Evolutionary conservation across 2,797 vertebrate genomes (phyloP).

Genomic region (Takifugu rubripes): DNA sequence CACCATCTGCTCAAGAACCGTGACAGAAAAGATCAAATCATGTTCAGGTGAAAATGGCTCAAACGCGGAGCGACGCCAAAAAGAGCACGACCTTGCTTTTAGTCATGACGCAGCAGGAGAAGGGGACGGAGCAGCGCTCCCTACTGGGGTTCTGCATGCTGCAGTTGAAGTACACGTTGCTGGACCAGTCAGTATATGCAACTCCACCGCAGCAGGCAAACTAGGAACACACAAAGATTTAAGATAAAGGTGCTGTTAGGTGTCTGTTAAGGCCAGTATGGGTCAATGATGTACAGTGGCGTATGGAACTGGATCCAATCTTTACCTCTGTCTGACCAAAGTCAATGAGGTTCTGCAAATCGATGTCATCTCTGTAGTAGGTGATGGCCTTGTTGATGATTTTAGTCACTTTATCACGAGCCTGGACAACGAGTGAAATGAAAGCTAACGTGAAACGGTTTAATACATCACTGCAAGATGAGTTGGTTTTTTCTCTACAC

Average conservation of each 20-base stretch:
- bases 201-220: slow-evolving; percentile 89
- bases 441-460: neutral
- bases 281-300: neutral
- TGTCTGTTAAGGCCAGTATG: neutral
- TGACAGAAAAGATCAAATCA: neutral
- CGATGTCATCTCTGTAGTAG: slow-evolving; percentile 90
- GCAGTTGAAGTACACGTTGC: slow-evolving; percentile 95
- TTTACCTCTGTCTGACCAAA: slow-evolving; percentile 90
- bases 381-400: slow-evolving; percentile 83
- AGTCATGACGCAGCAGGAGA: slow-evolving; percentile 84
- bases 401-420: slow-evolving; percentile 82
- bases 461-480: too few species aligned
- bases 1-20: slow-evolving; percentile 66
- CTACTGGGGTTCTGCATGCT: slow-evolving; percentile 78
- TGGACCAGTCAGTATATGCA: slow-evolving; percentile 89
- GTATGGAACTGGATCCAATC: neutral
- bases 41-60: neutral
- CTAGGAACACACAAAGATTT: slow-evolving; percentile 54
- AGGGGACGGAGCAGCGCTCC: slow-evolving; percentile 92
- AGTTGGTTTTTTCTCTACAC: too few species aligned
- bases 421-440: slow-evolving; percentile 60
- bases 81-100: slow-evolving; percentile 66
- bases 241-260: neutral
- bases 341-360: slow-evolving; percentile 95
- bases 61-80: neutral